Evolutionary conservation across 2,113 vertebrate genomes (phyloP).

Genomic region (Oryzias woworae): DNA sequence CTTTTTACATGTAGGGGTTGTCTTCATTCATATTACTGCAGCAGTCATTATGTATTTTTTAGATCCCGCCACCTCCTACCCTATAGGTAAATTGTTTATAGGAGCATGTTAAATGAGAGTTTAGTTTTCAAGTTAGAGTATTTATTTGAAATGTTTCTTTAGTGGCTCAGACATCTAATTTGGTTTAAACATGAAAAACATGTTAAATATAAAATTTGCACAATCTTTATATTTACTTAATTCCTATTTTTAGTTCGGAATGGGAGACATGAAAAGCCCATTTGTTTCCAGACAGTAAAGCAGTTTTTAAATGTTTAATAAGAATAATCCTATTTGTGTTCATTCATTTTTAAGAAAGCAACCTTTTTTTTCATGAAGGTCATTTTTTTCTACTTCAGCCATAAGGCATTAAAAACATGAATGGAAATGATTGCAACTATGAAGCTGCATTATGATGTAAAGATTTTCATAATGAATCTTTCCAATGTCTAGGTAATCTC

Average conservation of each 20-base stretch:
- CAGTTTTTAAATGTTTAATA: neutral
- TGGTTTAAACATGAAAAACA: constrained; percentile 3
- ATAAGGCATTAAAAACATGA: neutral
- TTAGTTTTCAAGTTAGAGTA: constrained; percentile 37
- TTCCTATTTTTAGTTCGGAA: too few species aligned
- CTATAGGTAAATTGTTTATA: constrained; percentile 52
- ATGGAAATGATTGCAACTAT: neutral
- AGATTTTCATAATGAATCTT: too few species aligned
- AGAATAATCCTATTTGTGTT: constrained; percentile 19
- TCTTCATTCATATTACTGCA: constrained; percentile 39
- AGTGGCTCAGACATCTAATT: constrained; percentile 38
- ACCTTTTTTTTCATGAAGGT: constrained; percentile 5
- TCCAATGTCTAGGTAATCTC: neutral
- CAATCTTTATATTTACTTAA: too few species aligned
- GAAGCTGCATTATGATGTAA: too few species aligned
- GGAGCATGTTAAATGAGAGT: constrained; percentile 62
- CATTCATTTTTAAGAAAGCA: constrained; percentile 13
- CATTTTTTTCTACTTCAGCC: constrained; percentile 2
- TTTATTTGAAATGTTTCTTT: constrained; percentile 62
- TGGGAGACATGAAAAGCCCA: neutral
- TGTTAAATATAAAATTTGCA: too few species aligned
- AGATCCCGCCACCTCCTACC: constrained; percentile 20
- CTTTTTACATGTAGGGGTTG: constrained; percentile 59
- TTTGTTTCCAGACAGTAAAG: constrained; percentile 9
- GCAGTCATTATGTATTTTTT: constrained; percentile 14